Conservation (phyloP, 2,888 invertebrate species). For the Drosophila niveifrons region DNA sequence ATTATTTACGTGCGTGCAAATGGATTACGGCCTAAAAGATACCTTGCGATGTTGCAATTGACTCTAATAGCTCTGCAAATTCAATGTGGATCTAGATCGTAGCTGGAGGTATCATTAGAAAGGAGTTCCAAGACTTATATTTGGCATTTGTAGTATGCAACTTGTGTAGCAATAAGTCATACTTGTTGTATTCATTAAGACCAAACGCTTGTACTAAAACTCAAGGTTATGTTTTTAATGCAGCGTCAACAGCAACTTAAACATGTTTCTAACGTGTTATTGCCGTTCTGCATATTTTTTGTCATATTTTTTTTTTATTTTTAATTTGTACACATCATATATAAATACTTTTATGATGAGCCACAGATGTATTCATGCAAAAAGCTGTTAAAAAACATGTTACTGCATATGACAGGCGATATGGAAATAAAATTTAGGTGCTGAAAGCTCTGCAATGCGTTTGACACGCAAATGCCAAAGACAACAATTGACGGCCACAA, state of each 20-base stretch:
- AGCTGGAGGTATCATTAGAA: not conserved
- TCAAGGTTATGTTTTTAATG: conserved; percentile 55
- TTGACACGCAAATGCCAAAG: conserved; percentile 47
- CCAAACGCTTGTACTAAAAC: conserved; percentile 27
- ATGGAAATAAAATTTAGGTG: conserved; percentile 29
- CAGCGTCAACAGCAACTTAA: conserved; percentile 32
- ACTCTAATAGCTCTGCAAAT: conserved; percentile 11
- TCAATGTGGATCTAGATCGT: not conserved
- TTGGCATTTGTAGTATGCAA: conserved; percentile 10
- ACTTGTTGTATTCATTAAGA: conserved; percentile 48
- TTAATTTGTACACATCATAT: conserved; percentile 35
- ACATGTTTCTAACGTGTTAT: conserved; percentile 54
- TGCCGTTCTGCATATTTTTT: conserved; percentile 47
- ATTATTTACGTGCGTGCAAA: conserved; percentile 41
- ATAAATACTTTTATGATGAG: conserved; percentile 34
- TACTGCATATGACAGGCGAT: conserved; percentile 20
- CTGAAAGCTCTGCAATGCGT: conserved; percentile 20
- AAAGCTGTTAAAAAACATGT: conserved; percentile 38
- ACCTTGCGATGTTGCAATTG: conserved; percentile 15
- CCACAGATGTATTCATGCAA: conserved; percentile 34
- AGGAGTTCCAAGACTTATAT: not conserved
- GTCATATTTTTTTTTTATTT: conserved; percentile 30
- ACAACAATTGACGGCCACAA: not conserved
- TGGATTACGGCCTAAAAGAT: conserved; percentile 18
- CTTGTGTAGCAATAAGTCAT: conserved; percentile 41